Percentiles rank a stretch among this genome's conserved stretches.
These are phyloP conservation scores for Syngnathoides biaculeatus DNA, from an alignment of 2,113 vertebrate genomes.

Conservation along the genomic window DNA sequence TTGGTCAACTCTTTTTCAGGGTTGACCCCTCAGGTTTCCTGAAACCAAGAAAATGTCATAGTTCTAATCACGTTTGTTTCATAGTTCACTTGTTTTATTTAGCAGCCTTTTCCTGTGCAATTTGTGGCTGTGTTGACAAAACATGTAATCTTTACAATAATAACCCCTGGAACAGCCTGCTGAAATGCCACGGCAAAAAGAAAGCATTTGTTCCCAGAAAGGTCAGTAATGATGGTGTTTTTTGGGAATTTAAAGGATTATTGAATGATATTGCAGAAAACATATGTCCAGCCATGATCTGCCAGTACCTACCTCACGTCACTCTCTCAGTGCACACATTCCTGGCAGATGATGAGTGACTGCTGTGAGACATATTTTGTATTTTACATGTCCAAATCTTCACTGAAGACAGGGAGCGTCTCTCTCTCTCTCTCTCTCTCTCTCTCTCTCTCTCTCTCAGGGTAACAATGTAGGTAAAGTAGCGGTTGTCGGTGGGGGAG, in stretches of 20 bases:
- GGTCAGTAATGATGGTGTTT: constrained; percentile 67
- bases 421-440: too few relatives aligned
- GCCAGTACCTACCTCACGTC: constrained; percentile 5
- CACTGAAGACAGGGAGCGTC: constrained; percentile 6
- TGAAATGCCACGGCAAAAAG: constrained; percentile 58
- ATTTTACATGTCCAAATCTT: constrained; percentile 24
- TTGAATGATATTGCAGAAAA: constrained; percentile 66
- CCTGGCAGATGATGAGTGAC: constrained; percentile 41
- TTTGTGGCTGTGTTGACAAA: constrained; percentile 38
- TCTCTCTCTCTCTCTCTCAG: too few relatives aligned
- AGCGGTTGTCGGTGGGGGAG: constrained; percentile 19
- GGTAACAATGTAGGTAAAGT: constrained; percentile 18
- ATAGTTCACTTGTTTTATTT: constrained; percentile 23
- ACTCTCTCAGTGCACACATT: constrained; percentile 24
- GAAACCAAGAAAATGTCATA: constrained; percentile 1
- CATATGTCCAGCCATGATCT: constrained; percentile 64
- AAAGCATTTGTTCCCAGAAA: constrained; percentile 54
- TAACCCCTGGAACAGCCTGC: constrained; percentile 41
- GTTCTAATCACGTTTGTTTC: constrained; percentile 11
- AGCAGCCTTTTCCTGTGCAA: constrained; percentile 23
- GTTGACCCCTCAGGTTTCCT: constrained; percentile 27
- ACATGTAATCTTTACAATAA: constrained; percentile 49
- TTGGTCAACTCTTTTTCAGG: constrained; percentile 24
- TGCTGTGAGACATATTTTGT: constrained; percentile 30
- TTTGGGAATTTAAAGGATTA: constrained; percentile 67